Evolutionary conservation across 2,888 invertebrate species (phyloP).

Genomic region (Metellina segmentata): DNA sequence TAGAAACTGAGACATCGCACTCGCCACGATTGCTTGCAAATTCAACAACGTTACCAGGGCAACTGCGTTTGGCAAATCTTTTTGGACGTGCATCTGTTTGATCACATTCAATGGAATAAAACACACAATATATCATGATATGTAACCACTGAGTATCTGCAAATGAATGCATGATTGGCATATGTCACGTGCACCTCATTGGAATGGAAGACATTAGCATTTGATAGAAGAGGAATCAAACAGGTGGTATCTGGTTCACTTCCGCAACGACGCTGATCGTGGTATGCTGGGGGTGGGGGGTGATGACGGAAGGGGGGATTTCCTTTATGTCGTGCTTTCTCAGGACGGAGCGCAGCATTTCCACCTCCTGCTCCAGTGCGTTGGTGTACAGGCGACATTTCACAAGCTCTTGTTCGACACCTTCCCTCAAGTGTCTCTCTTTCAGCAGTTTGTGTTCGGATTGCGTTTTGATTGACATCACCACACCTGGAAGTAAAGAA

Average conservation of each 20-base stretch:
- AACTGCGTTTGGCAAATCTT: slow-evolving; percentile 11
- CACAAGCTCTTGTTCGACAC: slow-evolving; percentile 80
- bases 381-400: slow-evolving; percentile 81
- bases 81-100: neutral
- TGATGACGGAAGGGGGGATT: slow-evolving; percentile 68
- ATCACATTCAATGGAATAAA: neutral
- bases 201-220: neutral
- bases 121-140: slow-evolving; percentile 1
- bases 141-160: slow-evolving; percentile 5
- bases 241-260: slow-evolving; percentile 55
- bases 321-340: slow-evolving; percentile 80
- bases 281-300: slow-evolving; percentile 16
- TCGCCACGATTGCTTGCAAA: neutral
- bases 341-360: slow-evolving; percentile 80
- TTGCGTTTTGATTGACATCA: slow-evolving; percentile 80
- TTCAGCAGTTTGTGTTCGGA: slow-evolving; percentile 80
- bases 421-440: slow-evolving; percentile 80
- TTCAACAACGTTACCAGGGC: neutral
- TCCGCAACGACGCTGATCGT: slow-evolving; percentile 74
- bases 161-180: neutral
- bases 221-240: neutral
- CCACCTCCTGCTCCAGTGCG: slow-evolving; percentile 81
- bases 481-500: slow-evolving; percentile 70
- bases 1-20: neutral
- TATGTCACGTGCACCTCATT: neutral